A percentile compares a stretch with the other conserved stretches of the same genome.
Conservation (phyloP, 2,797 vertebrate genomes). For the Malacoraja senta region DNA sequence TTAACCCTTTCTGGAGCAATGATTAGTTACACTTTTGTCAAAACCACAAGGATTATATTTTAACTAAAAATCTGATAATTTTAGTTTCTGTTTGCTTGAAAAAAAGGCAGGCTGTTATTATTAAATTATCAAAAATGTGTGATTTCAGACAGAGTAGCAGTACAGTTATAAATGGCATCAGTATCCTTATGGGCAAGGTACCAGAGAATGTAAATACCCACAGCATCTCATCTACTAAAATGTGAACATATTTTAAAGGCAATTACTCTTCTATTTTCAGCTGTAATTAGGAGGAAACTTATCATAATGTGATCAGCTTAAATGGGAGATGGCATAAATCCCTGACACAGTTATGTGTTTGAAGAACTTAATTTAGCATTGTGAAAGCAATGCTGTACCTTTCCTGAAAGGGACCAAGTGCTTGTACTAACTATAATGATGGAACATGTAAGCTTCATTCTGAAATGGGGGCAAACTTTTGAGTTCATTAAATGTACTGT, state of each 20-base stretch:
- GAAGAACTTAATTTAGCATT: constrained; percentile 23
- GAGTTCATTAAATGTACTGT: constrained; percentile 36
- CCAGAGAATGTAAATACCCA: background rate
- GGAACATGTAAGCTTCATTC: background rate
- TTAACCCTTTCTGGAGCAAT: constrained; percentile 30
- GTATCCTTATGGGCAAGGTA: background rate
- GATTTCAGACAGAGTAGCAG: background rate
- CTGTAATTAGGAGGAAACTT: constrained; percentile 12
- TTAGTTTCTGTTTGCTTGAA: no score
- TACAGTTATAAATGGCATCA: background rate
- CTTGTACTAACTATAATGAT: background rate
- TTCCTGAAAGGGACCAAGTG: constrained; percentile 16
- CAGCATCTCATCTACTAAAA: background rate
- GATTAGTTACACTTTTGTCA: constrained; percentile 8
- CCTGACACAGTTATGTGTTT: background rate
- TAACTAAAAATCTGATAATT: background rate
- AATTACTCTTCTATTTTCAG: constrained; percentile 21
- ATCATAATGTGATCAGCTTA: constrained; percentile 19
- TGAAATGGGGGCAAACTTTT: constrained; percentile 32
- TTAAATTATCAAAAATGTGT: background rate
- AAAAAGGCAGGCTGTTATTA: background rate
- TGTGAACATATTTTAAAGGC: constrained; percentile 14
- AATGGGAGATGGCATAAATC: background rate
- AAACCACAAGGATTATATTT: constrained; percentile 1
- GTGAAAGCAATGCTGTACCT: background rate